Conservation (phyloP, 2,113 vertebrate species). For the Coptodon rendalli region DNA sequence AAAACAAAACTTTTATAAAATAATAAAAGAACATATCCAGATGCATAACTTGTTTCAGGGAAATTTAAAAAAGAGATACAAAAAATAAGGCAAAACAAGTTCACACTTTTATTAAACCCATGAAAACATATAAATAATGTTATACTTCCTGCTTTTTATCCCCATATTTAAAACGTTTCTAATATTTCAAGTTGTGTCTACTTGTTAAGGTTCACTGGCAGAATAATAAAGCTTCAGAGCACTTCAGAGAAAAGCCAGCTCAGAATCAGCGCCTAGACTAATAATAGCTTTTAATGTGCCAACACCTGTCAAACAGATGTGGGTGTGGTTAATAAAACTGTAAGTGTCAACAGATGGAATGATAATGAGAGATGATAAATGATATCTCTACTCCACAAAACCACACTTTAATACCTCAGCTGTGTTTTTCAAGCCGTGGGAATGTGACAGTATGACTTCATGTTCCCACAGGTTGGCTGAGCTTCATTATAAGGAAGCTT, state of each 20-base stretch:
- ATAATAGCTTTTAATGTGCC: not conserved
- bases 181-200: not conserved
- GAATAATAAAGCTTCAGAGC: not conserved
- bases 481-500: not conserved
- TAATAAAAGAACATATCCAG: not conserved
- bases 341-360: conserved; percentile 5
- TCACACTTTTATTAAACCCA: not conserved
- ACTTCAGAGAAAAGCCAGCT: not conserved
- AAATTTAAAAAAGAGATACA: not conserved
- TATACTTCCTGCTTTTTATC: not conserved
- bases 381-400: not conserved
- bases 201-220: not conserved
- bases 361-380: conserved; percentile 3
- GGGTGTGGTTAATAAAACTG: conserved; percentile 4
- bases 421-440: not conserved
- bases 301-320: conserved; percentile 32
- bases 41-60: not conserved
- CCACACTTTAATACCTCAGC: not conserved
- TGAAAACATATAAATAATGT: not conserved
- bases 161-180: fast-evolving
- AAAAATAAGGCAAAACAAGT: not conserved
- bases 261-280: not conserved
- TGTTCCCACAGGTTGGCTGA: not conserved
- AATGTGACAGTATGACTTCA: not conserved
- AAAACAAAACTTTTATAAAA: fast-evolving